Base-by-base conservation (phyloP, 64 coral and sea anemone genomes). In the Actinia tenebrosa region DNA sequence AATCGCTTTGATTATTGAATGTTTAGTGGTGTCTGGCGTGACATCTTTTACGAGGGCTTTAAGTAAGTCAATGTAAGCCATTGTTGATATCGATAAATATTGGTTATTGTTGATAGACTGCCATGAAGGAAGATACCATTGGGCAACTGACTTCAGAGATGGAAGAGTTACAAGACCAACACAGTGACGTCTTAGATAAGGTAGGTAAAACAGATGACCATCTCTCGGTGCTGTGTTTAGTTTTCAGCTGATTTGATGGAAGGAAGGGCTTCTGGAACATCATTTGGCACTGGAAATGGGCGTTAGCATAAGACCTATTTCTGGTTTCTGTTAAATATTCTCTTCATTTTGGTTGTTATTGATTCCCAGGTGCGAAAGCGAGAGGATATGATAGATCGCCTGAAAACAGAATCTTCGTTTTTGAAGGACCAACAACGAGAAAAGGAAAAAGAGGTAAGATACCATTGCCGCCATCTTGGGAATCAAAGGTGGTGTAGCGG, bases 91-190 rank as follows among this genome's bases (percentile, higher is more conserved):
- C 10, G 56, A 11, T 58, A 58, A 66, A 15, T 42, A 3, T 30
- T 75, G 13, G 15, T 75, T 75, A 11, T 75, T 4, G 8, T 75
- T 75, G 1, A 75, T 54, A 98, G 97, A 86, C 88, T 59, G 80
- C 83, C 13, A 99, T 99, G 90, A 99, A 99, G 45, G 97, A 99
- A 43, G 97, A 99, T 50, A 61, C 91, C 1, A 99, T 99, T 80
- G 80, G 85, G 16, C 93, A 99, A 77, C 62, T 99, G 64, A 88
- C 97, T 6, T 79, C 86, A 58, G 97, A 99, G n/a, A 95, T 95
- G 91, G 93, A 99, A 15, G 93, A 95, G 18, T 83, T 99, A 56
- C 93, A 94, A 71, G 90, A 86, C 20, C 93, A 99, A 26, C 93
- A 99, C 43, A 78, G 93, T 47, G 93, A 99, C 30, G 86, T 99